Evolutionary conservation across 2,888 invertebrate genomes (phyloP), one percentile per base, ranked within the genome.

Genomic region (Platycnemis pennipes): DNA sequence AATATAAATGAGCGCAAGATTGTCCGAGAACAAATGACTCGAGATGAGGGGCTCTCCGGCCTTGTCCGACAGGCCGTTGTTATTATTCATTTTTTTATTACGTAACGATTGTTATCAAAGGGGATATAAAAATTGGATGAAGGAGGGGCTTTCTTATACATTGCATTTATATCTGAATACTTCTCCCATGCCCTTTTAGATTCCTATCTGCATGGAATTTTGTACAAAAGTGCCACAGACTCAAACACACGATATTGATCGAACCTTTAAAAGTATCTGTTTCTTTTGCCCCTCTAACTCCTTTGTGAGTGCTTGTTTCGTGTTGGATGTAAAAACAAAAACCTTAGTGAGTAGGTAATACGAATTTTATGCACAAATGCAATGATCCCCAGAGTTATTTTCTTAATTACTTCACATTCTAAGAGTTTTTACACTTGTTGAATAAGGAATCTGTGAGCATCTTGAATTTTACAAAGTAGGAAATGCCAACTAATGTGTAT

Each of bases 1-100:
- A 63, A 63, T 91, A 91, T 91, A 91, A 91, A 91, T 63, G 91
- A 91, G 44, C 44, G 16, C 91, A 42, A 91, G 69, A 91, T 91
- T 91, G 63, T 63, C 69, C 91, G 63, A 91, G 44, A 91, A 91
- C 91, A 91, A 91, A 91, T 91, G 91, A 91, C 91, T 91, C 44
- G 19, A 91, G 91, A 91, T 91, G 91, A 91, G 91, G 91, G 91
- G 42, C 77, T 89, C 89, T 42, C 56, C 89, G 89, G 19, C 56
- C 56, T n/a, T 91, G 44, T 69, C 69, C 63, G 91, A 91, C 91
- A 91, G 91, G 91, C 91, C 69, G 91, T 77, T 77, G 77, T 63
- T 91, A 91, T 91, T 69, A 91, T 91, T 63, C 44, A 63, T 69
- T 89, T 91, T 77, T 91, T 91, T 91, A 91, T 91, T 91, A 63